Evolutionary conservation across 92 coral and sea anemone species (phyloP).

Genomic region (Umimayanthus kanabou): DNA sequence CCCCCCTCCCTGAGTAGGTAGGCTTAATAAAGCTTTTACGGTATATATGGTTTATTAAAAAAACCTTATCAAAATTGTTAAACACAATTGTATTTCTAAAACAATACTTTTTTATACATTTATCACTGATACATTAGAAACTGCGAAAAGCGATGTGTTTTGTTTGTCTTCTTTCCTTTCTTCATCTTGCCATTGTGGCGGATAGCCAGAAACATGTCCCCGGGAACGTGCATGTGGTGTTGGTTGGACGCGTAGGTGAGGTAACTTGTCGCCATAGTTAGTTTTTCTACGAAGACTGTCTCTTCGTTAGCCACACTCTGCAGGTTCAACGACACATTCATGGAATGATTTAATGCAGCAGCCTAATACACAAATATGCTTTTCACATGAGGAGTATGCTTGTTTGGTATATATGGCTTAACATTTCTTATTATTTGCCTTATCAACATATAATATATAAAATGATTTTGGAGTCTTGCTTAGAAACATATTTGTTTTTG

Average conservation of each 20-base stretch:
- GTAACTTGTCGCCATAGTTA: neutral
- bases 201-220: slow-evolving; percentile 29
- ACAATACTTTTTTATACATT: neutral
- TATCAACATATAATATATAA: too few species aligned
- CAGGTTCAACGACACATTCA: neutral
- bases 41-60: too few species aligned
- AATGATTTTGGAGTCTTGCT: too few species aligned
- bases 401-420: too few species aligned
- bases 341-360: neutral
- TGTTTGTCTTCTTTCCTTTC: slow-evolving; percentile 12
- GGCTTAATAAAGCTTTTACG: too few species aligned
- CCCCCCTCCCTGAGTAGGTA: too few species aligned
- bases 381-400: too few species aligned
- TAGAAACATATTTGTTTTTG: too few species aligned
- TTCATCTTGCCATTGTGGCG: slow-evolving; percentile 1
- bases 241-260: neutral
- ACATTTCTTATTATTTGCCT: too few species aligned
- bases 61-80: neutral
- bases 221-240: neutral
- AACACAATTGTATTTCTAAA: neutral
- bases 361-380: too few species aligned
- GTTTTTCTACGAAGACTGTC: neutral
- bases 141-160: neutral
- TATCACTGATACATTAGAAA: neutral
- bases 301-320: slow-evolving; percentile 18